Evolutionary conservation across 2,888 invertebrate species (phyloP).

Genomic region (Palloptera scutellata): DNA sequence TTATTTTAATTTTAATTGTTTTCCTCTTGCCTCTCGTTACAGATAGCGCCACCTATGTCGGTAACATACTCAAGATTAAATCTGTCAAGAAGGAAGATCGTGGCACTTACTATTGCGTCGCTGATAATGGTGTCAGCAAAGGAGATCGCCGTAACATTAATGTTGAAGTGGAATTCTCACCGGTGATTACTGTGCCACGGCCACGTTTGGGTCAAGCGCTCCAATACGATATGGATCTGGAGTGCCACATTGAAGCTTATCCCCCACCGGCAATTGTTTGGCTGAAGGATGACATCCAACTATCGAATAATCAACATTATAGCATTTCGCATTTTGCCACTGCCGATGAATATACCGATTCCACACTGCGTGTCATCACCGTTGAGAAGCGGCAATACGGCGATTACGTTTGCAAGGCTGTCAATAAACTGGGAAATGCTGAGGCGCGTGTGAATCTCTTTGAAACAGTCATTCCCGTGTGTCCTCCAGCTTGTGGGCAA

Average conservation of each 20-base stretch:
- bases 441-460: conserved; percentile 83
- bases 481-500: conserved; percentile 85
- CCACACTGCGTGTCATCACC: conserved; percentile 86
- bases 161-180: conserved; percentile 88
- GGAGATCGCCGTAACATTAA: conserved; percentile 87
- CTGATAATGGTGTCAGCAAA: conserved; percentile 87
- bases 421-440: conserved; percentile 85
- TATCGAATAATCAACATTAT: conserved; percentile 91
- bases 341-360: conserved; percentile 91
- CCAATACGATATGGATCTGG: conserved; percentile 93
- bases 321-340: conserved; percentile 90
- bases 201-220: conserved; percentile 85
- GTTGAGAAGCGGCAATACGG: conserved; percentile 92
- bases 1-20: too few relatives aligned
- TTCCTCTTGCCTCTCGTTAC: conserved; percentile 35
- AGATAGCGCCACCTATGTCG: conserved; percentile 69
- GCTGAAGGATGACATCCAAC: conserved; percentile 83
- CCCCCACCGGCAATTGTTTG: conserved; percentile 92
- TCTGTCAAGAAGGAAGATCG: conserved; percentile 86
- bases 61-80: conserved; percentile 80
- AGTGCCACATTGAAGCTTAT: conserved; percentile 94
- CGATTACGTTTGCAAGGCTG: conserved; percentile 84
- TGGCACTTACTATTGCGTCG: conserved; percentile 93
- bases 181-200: conserved; percentile 83
- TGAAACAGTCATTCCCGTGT: conserved; percentile 90